These are phyloP conservation scores for Resseliella maxima DNA, from an alignment of 2,888 invertebrate genomes.

Conservation along the genomic window DNA sequence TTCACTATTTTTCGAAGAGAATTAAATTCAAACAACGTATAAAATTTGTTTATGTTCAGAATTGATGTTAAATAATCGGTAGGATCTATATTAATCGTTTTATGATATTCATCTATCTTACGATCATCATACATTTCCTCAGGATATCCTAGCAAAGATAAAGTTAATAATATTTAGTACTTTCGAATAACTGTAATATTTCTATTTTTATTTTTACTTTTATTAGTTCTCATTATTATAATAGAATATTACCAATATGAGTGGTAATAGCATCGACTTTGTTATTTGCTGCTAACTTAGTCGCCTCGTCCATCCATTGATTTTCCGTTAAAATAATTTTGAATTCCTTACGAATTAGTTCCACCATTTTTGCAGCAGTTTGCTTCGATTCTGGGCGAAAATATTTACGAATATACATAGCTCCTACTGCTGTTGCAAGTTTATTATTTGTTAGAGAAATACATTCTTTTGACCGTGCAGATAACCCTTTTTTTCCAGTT, in stretches of 20 bases:
- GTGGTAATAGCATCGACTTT: conserved; percentile 86
- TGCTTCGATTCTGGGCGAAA: conserved; percentile 87
- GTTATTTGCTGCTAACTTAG: conserved; percentile 79
- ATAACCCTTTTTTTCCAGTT: conserved; percentile 12
- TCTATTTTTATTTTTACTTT: no score
- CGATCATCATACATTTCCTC: conserved; percentile 85
- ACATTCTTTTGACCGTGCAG: conserved; percentile 56
- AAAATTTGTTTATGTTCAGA: conserved; percentile 81
- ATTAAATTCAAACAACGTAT: conserved; percentile 82
- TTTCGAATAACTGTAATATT: no score
- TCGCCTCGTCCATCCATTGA: conserved; percentile 93
- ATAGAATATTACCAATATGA: no score
- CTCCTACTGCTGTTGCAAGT: conserved; percentile 81
- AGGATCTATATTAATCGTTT: conserved; percentile 77
- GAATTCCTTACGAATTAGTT: conserved; percentile 85
- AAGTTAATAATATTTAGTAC: no score
- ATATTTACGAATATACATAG: conserved; percentile 87
- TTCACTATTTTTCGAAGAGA: conserved; percentile 82
- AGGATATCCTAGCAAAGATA: no score
- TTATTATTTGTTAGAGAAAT: conserved; percentile 65
- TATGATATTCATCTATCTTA: conserved; percentile 84
- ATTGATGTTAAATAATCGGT: conserved; percentile 80
- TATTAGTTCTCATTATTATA: no score
- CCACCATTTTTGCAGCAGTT: conserved; percentile 88
- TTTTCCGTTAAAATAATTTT: conserved; percentile 80